Conservation (phyloP, 1,140 invertebrate genomes). For the Atopsyche davidsoni region DNA sequence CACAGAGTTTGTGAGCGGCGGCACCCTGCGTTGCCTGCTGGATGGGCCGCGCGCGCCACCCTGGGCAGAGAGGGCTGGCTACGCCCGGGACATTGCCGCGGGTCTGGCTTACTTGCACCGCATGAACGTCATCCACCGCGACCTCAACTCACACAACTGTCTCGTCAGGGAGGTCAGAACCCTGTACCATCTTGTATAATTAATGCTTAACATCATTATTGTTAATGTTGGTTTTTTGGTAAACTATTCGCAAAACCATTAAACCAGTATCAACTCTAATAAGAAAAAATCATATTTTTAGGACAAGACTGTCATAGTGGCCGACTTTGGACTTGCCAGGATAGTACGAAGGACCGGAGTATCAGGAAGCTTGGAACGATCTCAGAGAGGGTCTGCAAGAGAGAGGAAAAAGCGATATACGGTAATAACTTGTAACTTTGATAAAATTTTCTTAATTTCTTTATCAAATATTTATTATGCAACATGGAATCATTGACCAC, state of each 20-base stretch:
- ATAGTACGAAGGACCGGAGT: slow-evolving; percentile 60
- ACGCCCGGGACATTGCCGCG: slow-evolving; percentile 85
- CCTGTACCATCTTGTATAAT: too few species aligned
- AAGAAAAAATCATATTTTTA: too few species aligned
- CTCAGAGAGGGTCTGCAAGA: slow-evolving; percentile 36
- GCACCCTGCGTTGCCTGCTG: slow-evolving; percentile 66
- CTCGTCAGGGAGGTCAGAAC: slow-evolving; percentile 69
- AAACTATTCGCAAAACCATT: too few species aligned
- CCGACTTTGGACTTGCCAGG: slow-evolving; percentile 89
- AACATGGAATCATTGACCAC: too few species aligned
- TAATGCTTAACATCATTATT: slow-evolving; percentile 15
- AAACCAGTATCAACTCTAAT: too few species aligned
- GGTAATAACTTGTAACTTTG: slow-evolving; percentile 35
- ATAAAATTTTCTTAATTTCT: background rate
- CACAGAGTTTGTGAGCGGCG: slow-evolving; percentile 87
- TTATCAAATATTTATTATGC: background rate
- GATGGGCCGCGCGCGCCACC: slow-evolving; percentile 62
- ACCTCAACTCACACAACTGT: slow-evolving; percentile 95
- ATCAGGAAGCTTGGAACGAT: slow-evolving; percentile 39
- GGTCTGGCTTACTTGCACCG: slow-evolving; percentile 93
- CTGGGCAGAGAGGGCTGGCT: slow-evolving; percentile 76
- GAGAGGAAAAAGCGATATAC: slow-evolving; percentile 51
- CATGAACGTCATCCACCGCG: slow-evolving; percentile 91
- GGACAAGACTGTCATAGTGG: slow-evolving; percentile 86
- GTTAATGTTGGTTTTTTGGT: background rate